phyloP scores from a whole-genome alignment of 2,888 invertebrate genomes.

The Marasmarcha lunaedactyla region DNA sequence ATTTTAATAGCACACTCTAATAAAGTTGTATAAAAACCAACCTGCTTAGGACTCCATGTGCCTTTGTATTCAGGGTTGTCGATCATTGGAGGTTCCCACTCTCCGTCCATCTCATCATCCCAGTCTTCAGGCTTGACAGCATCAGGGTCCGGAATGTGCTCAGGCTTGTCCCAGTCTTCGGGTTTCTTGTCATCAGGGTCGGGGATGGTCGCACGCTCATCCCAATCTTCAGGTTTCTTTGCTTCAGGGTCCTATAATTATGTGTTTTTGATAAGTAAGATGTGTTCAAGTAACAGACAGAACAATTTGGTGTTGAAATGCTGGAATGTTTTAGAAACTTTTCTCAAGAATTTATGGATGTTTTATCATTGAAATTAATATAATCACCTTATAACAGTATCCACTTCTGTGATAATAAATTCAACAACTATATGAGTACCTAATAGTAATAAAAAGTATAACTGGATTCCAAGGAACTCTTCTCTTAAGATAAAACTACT shows the following conservation, averaged over 20 bases:
- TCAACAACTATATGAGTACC: too few species aligned
- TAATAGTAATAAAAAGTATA: too few species aligned
- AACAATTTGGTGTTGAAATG: too few species aligned
- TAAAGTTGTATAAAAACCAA: conserved; percentile 16
- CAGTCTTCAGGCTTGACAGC: conserved; percentile 98
- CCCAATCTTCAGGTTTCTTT: conserved; percentile 98
- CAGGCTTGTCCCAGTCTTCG: conserved; percentile 98
- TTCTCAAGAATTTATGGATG: too few species aligned
- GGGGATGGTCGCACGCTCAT: conserved; percentile 92
- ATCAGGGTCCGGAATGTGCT: conserved; percentile 97
- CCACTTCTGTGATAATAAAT: too few species aligned
- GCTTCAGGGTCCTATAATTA: conserved; percentile 80
- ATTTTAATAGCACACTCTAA: too few species aligned
- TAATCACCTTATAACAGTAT: too few species aligned
- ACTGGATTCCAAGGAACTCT: too few species aligned
- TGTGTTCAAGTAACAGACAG: too few species aligned
- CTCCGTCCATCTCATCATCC: conserved; percentile 99
- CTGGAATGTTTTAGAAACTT: too few species aligned
- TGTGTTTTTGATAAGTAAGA: not conserved
- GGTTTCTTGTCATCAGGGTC: conserved; percentile 97
- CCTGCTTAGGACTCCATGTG: conserved; percentile 97
- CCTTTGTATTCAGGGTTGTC: conserved; percentile 99
- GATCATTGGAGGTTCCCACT: conserved; percentile 99
- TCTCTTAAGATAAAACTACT: too few species aligned
- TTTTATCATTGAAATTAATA: too few species aligned